phyloP scores from a whole-genome alignment of 2,113 vertebrate genomes.

The Brienomyrus brachyistius region DNA sequence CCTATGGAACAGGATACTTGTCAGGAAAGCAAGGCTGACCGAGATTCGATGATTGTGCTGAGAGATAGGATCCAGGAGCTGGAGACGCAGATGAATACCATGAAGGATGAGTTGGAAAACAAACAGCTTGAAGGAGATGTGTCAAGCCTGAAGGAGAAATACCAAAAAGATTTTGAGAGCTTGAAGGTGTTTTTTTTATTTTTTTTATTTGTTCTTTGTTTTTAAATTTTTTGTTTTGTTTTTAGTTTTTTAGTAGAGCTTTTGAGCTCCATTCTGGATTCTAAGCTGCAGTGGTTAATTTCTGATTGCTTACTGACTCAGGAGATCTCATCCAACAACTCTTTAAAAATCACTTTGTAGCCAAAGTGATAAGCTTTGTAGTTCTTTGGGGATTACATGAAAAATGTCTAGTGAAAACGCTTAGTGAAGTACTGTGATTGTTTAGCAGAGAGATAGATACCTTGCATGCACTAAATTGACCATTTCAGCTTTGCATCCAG shows the following conservation, averaged over 20 bases:
- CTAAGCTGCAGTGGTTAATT: conserved; percentile 16
- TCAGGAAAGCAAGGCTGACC: conserved; percentile 22
- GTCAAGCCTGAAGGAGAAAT: conserved; percentile 79
- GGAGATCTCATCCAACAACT: background rate
- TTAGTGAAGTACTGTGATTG: background rate
- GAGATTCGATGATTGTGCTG: conserved; percentile 67
- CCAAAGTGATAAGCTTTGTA: background rate
- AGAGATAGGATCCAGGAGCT: conserved; percentile 82
- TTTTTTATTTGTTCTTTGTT: no score
- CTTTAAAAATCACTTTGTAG: background rate
- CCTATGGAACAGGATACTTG: conserved; percentile 15
- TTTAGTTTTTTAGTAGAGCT: background rate
- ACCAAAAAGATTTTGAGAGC: conserved; percentile 95
- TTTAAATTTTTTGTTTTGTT: conserved; percentile 2
- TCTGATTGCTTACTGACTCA: background rate
- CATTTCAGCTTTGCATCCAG: conserved; percentile 20
- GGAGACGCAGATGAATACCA: conserved; percentile 80
- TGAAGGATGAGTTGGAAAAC: conserved; percentile 85
- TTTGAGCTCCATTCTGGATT: conserved; percentile 24
- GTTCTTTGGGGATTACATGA: background rate
- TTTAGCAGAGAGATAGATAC: background rate
- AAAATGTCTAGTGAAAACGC: background rate
- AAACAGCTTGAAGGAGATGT: conserved; percentile 73
- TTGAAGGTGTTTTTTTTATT: conserved; percentile 77
- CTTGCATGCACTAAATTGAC: background rate